A percentile compares a stretch with the other conserved stretches of the same genome.
Conservation (phyloP, 2,797 vertebrate genomes). For the Acomys russatus region DNA sequence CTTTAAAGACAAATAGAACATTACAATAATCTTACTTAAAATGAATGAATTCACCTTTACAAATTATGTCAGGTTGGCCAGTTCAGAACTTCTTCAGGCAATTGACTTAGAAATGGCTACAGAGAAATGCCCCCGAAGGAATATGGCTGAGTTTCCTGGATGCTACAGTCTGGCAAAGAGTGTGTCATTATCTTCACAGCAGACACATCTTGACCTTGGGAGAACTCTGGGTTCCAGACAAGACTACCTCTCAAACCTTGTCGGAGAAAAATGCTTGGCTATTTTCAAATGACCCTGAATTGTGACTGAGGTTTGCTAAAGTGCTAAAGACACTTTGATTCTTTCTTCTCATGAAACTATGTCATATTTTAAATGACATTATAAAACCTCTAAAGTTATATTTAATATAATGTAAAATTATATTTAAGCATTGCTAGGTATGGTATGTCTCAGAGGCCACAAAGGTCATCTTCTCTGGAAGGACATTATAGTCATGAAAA, state of each 20-base stretch:
- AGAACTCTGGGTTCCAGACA: constrained; percentile 4
- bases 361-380: constrained; percentile 68
- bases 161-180: background rate
- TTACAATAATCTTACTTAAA: constrained; percentile 29
- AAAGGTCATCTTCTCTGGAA: constrained; percentile 77
- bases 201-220: background rate
- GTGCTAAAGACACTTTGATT: constrained; percentile 76
- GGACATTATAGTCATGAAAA: constrained; percentile 58
- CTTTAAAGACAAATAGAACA: background rate
- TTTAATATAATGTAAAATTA: constrained; percentile 64
- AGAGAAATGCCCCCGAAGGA: background rate
- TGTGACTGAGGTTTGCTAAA: constrained; percentile 58
- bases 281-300: constrained; percentile 58
- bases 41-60: constrained; percentile 25
- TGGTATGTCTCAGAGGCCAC: constrained; percentile 64
- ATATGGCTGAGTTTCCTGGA: background rate
- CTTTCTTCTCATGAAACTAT: constrained; percentile 69
- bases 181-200: background rate
- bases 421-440: constrained; percentile 74
- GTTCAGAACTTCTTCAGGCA: background rate
- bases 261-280: background rate
- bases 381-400: constrained; percentile 63
- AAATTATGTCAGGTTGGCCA: background rate
- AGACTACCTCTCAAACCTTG: background rate
- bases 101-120: background rate